phyloP scores from a whole-genome alignment of 2,113 vertebrate genomes.

The Monopterus albus region DNA sequence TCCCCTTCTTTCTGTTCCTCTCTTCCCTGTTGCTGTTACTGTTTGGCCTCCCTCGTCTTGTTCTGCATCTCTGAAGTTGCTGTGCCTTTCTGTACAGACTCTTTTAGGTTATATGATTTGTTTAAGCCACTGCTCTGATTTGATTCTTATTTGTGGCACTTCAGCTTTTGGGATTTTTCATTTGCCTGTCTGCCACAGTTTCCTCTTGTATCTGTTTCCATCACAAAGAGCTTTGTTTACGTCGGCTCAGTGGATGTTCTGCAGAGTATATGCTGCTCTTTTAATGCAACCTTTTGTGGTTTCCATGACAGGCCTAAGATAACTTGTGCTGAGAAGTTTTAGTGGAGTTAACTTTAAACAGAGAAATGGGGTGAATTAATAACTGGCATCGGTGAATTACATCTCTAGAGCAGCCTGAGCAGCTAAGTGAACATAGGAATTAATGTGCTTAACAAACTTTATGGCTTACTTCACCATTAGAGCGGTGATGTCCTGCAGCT shows the following conservation, averaged over 20 bases:
- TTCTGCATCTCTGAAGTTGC: neutral
- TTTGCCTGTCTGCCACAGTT: slow-evolving; percentile 23
- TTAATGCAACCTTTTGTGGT: slow-evolving; percentile 1
- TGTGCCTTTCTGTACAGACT: slow-evolving; percentile 4
- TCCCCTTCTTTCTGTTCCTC: neutral
- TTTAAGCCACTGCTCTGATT: slow-evolving; percentile 21
- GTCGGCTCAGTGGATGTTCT: neutral
- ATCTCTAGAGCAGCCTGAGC: slow-evolving; percentile 13
- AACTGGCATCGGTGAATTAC: slow-evolving; percentile 5
- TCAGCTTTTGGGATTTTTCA: neutral
- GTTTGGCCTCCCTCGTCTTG: neutral
- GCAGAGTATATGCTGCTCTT: neutral
- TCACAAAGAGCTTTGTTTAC: slow-evolving; percentile 11
- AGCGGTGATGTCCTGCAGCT: slow-evolving; percentile 33
- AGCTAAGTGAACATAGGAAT: slow-evolving; percentile 1
- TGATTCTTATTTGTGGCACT: slow-evolving; percentile 22
- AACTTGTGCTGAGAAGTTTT: slow-evolving; percentile 1
- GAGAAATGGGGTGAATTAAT: neutral
- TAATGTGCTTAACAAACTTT: slow-evolving; percentile 23
- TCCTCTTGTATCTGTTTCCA: slow-evolving; percentile 28
- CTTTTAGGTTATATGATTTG: slow-evolving; percentile 9
- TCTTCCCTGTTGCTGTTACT: neutral
- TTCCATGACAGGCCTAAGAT: neutral
- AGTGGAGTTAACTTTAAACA: slow-evolving; percentile 19
- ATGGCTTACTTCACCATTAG: slow-evolving; percentile 7